A percentile compares a stretch with the other conserved stretches of the same genome.
Conservation (phyloP, 1,140 invertebrate species). For the Drosophila nigromelanica region DNA sequence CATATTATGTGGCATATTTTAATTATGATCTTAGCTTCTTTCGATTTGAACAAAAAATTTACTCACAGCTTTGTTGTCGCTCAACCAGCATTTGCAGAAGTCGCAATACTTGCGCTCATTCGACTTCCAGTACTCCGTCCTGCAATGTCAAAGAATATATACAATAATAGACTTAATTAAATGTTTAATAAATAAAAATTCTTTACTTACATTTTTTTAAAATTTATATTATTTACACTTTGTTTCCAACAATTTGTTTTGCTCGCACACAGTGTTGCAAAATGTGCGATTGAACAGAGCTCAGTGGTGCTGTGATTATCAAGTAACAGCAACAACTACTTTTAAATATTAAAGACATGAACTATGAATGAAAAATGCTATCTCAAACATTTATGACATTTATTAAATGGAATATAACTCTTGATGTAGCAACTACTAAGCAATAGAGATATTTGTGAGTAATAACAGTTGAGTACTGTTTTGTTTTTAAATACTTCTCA, state of each 20-base stretch:
- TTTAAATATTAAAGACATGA: no score
- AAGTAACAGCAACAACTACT: not conserved
- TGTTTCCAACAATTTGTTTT: conserved; percentile 12
- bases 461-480: no score
- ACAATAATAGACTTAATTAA: not conserved
- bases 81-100: conserved; percentile 99
- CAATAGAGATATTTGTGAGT: no score
- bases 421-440: no score
- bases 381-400: no score
- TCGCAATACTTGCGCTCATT: conserved; percentile 97
- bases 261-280: conserved; percentile 2
- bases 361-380: no score
- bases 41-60: not conserved
- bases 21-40: conserved; percentile 7
- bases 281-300: not conserved
- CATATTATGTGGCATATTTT: no score
- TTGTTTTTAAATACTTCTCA: no score
- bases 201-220: conserved; percentile 6
- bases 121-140: conserved; percentile 99
- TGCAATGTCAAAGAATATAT: conserved; percentile 80
- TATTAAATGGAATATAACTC: no score
- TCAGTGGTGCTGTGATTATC: not conserved
- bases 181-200: not conserved
- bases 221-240: conserved; percentile 41
- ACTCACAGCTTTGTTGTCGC: conserved; percentile 96